Conservation (phyloP, 2,797 vertebrate genomes). For the Periparus ater region DNA sequence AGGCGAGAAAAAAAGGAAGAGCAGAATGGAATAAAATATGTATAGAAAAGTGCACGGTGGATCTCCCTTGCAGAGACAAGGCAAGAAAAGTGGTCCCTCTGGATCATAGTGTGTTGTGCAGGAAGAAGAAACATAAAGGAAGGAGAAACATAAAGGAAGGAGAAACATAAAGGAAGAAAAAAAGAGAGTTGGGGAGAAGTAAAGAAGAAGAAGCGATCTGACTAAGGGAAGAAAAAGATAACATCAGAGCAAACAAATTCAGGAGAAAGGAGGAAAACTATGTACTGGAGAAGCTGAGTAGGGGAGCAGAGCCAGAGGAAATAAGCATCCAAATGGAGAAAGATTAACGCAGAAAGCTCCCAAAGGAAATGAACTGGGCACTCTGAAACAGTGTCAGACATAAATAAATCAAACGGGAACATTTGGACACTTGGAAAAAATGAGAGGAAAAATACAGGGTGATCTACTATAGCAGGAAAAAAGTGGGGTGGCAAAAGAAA, state of each 20-base stretch:
- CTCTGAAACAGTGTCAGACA: constrained; percentile 24
- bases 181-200: not conserved
- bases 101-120: rapidly evolving
- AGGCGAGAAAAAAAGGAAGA: not conserved
- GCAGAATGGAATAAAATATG: not conserved
- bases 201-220: not conserved
- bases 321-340: constrained; percentile 25
- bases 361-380: constrained; percentile 34
- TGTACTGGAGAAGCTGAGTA: not conserved
- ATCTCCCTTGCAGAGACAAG: not conserved
- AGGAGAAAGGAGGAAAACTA: not conserved
- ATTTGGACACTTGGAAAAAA: constrained; percentile 46
- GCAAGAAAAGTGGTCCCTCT: not conserved
- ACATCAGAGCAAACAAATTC: not conserved
- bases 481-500: not conserved
- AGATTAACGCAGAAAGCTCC: constrained; percentile 25
- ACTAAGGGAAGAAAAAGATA: not conserved
- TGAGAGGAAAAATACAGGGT: not conserved
- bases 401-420: constrained; percentile 39
- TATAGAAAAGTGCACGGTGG: not conserved
- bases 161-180: not conserved
- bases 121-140: not conserved
- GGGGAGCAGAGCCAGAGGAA: not conserved
- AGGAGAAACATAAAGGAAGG: not conserved
- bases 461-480: constrained; percentile 5